Percentiles rank a stretch among this genome's conserved stretches.
Conservation (phyloP, 1,140 invertebrate genomes). For the Neotoxoptera formosana region DNA sequence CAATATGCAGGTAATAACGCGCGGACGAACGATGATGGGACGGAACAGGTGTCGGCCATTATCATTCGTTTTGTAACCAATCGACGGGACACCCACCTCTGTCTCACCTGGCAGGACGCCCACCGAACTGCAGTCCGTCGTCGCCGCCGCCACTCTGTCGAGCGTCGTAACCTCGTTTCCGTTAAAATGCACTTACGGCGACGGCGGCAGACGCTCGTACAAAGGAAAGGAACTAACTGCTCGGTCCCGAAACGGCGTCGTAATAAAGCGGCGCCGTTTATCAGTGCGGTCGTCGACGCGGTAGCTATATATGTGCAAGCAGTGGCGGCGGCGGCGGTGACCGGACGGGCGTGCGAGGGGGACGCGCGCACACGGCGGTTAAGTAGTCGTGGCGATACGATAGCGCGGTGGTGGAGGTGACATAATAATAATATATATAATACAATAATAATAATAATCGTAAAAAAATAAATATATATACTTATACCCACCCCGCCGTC, state of each 20-base stretch:
- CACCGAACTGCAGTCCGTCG: not conserved
- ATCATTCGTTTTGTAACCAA: slow-evolving; percentile 53
- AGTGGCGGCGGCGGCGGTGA: no score
- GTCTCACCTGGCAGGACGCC: slow-evolving; percentile 53
- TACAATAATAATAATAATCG: not conserved
- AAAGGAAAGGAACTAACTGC: not conserved
- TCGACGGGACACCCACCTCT: slow-evolving; percentile 40
- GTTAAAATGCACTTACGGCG: slow-evolving; percentile 4
- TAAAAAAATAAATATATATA: slow-evolving; percentile 6
- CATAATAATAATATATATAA: not conserved
- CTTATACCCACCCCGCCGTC: not conserved
- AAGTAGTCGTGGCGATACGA: not conserved
- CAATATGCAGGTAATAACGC: not conserved
- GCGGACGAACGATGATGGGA: not conserved
- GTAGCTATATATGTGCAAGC: not conserved
- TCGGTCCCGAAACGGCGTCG: not conserved
- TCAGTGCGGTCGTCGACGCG: slow-evolving; percentile 5
- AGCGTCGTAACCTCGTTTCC: slow-evolving; percentile 22
- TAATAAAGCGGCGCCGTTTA: not conserved
- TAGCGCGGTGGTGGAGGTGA: not conserved
- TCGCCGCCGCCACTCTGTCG: not conserved
- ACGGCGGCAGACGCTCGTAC: not conserved
- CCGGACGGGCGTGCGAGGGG: not conserved
- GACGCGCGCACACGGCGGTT: not conserved
- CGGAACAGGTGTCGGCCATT: slow-evolving; percentile 55